Evolutionary conservation across 2,113 vertebrate species (phyloP), one percentile per base, ranked within the genome.

Genomic region (Pelecanoides urinatrix): DNA sequence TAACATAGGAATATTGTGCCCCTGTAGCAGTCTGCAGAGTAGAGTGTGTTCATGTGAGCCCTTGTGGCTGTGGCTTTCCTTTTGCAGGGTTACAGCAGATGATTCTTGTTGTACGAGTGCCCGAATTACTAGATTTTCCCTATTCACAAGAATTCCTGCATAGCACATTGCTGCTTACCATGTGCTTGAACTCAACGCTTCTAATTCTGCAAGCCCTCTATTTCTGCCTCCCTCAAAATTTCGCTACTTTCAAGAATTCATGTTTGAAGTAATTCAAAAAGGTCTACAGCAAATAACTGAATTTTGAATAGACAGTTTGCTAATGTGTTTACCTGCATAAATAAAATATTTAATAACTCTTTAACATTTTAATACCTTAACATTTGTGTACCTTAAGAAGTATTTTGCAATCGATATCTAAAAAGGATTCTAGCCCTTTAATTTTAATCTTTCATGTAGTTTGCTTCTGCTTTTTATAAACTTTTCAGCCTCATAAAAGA

Each of bases 21-120:
- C n/a, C n/a, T 75, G 29, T 63, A 63, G 34, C n/a, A 40, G 22
- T 52, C 19, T 52, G 17, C 44, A 63, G 52, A 9, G 12, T 16
- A 63, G 52, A 9, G 12, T 16, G 18, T 50, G 27, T 63, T 13
- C 29, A 5, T 26, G 30, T 62, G 47, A 65, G 29, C 56, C 17
- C 25, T 38, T 53, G 23, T 40, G 25, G 74, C 45, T 77, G 47
- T 30, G 61, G 23, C 38, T 76, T 82, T 52, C 26, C 23, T 40
- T 81, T 56, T 63, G 20, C 45, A 27, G 53, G 42, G 30, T 53
- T 81, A n/a, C 29, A 74, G 29, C 45, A 91, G 38, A 15, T 82
- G 62, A 16, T 10, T 65, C 25, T 15, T 63, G 9, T 26, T 80
- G 29, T 61, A 19, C 0, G 0, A 74, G 26, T n/a, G 26, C n/a